These are phyloP conservation scores for Chelidonichthys spinosus DNA, from an alignment of 2,797 vertebrate genomes.

Conservation along the genomic window DNA sequence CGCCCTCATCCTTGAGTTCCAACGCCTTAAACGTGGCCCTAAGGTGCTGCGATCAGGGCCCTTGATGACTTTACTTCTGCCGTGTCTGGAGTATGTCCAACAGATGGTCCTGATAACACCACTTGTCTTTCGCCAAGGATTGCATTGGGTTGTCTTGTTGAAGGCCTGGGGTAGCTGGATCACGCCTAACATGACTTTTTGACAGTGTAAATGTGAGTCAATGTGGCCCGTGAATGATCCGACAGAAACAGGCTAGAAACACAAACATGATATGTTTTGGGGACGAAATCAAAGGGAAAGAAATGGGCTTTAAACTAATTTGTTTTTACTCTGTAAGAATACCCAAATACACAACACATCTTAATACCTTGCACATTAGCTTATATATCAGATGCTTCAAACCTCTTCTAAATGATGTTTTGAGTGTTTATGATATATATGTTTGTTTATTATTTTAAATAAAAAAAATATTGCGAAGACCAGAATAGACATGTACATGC, in stretches of 20 bases:
- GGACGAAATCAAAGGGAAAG: background rate
- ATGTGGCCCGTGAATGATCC: constrained; percentile 39
- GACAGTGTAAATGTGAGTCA: constrained; percentile 48
- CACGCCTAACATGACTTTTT: constrained; percentile 46
- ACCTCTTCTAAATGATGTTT: background rate
- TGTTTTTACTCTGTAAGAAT: background rate
- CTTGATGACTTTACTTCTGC: constrained; percentile 70
- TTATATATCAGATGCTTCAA: background rate
- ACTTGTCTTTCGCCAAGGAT: constrained; percentile 54
- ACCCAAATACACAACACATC: too few species aligned
- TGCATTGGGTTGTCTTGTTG: constrained; percentile 45
- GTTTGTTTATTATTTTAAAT: background rate
- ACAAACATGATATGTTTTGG: background rate
- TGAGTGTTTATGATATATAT: background rate
- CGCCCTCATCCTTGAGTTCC: constrained; percentile 55
- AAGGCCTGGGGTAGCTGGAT: constrained; percentile 48
- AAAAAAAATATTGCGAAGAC: background rate
- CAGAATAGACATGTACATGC: too few species aligned
- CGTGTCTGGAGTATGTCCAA: constrained; percentile 63
- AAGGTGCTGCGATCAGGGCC: constrained; percentile 66
- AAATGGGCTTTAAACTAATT: background rate
- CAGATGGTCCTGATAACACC: constrained; percentile 70
- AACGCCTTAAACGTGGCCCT: constrained; percentile 51
- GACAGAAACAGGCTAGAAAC: constrained; percentile 15
- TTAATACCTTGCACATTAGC: background rate